phyloP scores from a whole-genome alignment of 2,113 vertebrate genomes.

The Neodontobutis hainanensis region DNA sequence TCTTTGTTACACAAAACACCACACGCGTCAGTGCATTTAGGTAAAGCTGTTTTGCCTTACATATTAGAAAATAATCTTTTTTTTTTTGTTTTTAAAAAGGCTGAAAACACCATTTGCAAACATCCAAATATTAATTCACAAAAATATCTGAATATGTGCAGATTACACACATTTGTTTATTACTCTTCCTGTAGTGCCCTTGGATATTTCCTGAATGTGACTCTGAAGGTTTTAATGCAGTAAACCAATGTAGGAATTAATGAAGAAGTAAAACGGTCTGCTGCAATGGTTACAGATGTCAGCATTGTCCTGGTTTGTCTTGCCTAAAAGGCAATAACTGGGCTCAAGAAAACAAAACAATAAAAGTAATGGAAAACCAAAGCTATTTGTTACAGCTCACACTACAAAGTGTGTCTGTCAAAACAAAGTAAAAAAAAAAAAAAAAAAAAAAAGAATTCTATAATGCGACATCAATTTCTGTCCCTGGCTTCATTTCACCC shows the following conservation, averaged over 20 bases:
- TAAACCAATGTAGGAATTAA: not conserved
- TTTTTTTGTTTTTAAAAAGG: not conserved
- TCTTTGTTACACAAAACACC: no score
- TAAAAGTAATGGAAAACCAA: conserved; percentile 23
- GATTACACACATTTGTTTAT: no score
- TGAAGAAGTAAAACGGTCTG: conserved; percentile 11
- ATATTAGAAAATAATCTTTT: not conserved
- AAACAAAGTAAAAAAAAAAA: conserved; percentile 20
- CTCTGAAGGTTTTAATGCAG: no score
- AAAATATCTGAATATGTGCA: no score
- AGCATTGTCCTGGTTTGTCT: conserved; percentile 18
- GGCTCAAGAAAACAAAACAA: conserved; percentile 16
- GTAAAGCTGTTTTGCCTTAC: no score
- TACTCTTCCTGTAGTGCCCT: no score
- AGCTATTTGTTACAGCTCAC: conserved; percentile 54
- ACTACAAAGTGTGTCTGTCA: conserved; percentile 36
- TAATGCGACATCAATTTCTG: conserved; percentile 31
- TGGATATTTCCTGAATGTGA: no score
- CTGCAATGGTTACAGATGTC: conserved; percentile 5
- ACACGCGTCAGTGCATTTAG: no score
- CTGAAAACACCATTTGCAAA: not conserved
- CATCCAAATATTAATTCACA: no score
- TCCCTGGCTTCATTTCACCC: conserved; percentile 25
- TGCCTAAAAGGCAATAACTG: conserved; percentile 26
- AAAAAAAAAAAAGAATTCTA: conserved; percentile 11